These are phyloP conservation scores for Progne subis DNA, from an alignment of 2,113 vertebrate species.

Conservation along the genomic window DNA sequence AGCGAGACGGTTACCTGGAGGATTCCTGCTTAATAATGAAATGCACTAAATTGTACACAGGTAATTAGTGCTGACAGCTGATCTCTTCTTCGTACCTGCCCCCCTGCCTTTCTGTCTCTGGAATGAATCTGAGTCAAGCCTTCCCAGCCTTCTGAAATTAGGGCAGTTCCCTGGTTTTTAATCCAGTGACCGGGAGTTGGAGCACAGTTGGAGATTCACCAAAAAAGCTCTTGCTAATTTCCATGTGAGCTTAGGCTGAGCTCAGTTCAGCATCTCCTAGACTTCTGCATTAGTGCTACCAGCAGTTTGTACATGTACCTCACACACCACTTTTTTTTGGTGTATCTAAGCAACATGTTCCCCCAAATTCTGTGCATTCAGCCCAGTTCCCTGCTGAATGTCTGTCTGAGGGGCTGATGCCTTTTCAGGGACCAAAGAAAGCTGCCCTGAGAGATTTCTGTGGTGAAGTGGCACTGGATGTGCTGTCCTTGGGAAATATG, in stretches of 20 bases:
- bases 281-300: not conserved
- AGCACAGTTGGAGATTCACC: not conserved
- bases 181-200: not conserved
- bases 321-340: accelerated
- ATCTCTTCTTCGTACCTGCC: not conserved
- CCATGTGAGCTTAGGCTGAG: not conserved
- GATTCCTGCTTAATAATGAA: not conserved
- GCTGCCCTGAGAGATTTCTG: not conserved
- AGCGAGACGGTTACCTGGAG: slow-evolving; percentile 13
- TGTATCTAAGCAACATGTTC: not conserved
- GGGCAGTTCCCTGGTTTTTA: not conserved
- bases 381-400: not conserved
- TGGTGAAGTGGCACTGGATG: not conserved
- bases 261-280: not conserved
- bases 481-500: not conserved
- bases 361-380: not conserved
- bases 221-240: not conserved
- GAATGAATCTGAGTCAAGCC: not conserved
- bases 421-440: not conserved
- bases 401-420: not conserved
- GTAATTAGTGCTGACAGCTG: slow-evolving; percentile 19
- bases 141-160: not conserved
- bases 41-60: not conserved
- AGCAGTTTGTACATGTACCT: not conserved
- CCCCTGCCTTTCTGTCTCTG: not conserved